Conservation (phyloP, 2,888 invertebrate species). For the Apocheima hispidaria region DNA sequence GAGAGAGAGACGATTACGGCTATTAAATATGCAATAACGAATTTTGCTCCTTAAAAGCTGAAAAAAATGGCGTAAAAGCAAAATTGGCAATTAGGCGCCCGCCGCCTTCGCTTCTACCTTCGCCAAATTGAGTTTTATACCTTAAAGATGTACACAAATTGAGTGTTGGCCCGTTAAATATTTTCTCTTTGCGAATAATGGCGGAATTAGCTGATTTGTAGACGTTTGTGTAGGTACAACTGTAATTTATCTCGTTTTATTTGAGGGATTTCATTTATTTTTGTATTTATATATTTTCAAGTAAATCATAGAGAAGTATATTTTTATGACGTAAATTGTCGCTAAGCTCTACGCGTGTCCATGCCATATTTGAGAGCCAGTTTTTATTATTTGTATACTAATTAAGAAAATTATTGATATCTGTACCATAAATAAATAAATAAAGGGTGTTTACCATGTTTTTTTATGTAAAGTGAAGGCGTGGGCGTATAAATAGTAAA, state of each 20-base stretch:
- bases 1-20: constrained; percentile 79
- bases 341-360: no score
- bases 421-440: no score
- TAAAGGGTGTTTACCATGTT: no score
- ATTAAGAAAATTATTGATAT: no score
- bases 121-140: constrained; percentile 76
- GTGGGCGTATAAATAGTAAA: no score
- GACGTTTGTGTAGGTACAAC: constrained; percentile 21
- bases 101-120: constrained; percentile 57
- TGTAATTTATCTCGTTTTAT: constrained; percentile 38
- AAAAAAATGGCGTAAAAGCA: constrained; percentile 83
- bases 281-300: background rate
- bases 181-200: constrained; percentile 58
- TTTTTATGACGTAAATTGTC: background rate
- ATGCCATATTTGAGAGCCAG: background rate
- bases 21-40: constrained; percentile 86
- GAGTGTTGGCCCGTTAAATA: constrained; percentile 69
- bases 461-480: no score
- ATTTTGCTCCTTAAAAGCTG: constrained; percentile 84
- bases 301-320: no score
- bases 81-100: constrained; percentile 81
- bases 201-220: constrained; percentile 60
- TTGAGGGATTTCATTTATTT: constrained; percentile 1
- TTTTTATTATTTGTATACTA: no score
- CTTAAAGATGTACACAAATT: constrained; percentile 79